phyloP scores from a whole-genome alignment of 53 echinoderm and acorn worm genomes.

The Astropecten irregularis region DNA sequence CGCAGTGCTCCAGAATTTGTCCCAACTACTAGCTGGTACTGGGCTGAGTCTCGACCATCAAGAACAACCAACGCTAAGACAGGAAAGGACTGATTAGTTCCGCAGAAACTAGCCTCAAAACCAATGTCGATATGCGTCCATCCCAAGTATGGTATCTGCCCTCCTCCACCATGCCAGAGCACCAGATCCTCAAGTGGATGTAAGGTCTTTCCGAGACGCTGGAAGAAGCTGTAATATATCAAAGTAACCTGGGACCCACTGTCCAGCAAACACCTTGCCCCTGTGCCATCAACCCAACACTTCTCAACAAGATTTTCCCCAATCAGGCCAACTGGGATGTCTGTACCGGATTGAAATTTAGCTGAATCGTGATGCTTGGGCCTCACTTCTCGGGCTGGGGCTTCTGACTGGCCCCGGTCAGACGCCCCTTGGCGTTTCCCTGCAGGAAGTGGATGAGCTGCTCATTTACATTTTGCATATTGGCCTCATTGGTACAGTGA shows the following conservation, averaged over 20 bases:
- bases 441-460: constrained; percentile 13
- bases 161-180: constrained; percentile 32
- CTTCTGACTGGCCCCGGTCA: constrained; percentile 10
- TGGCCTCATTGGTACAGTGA: not conserved
- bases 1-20: constrained; percentile 17
- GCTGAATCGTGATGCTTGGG: not conserved
- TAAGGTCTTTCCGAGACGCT: not conserved
- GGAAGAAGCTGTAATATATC: constrained; percentile 8
- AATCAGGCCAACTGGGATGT: constrained; percentile 48
- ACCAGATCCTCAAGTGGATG: constrained; percentile 26
- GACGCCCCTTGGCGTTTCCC: constrained; percentile 14
- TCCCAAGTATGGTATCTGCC: constrained; percentile 37
- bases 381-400: not conserved
- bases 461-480: constrained; percentile 12
- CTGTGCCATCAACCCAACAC: constrained; percentile 28
- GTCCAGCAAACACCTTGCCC: constrained; percentile 44
- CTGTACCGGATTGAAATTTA: not conserved
- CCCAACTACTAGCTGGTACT: constrained; percentile 1
- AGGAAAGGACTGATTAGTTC: not conserved
- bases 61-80: constrained; percentile 48
- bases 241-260: constrained; percentile 72
- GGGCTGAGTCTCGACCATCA: not conserved
- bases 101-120: not conserved
- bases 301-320: not conserved
- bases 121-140: constrained; percentile 33